Base-by-base conservation (phyloP, 2,113 vertebrate genomes). In the Mesembrinibis cayennensis region DNA sequence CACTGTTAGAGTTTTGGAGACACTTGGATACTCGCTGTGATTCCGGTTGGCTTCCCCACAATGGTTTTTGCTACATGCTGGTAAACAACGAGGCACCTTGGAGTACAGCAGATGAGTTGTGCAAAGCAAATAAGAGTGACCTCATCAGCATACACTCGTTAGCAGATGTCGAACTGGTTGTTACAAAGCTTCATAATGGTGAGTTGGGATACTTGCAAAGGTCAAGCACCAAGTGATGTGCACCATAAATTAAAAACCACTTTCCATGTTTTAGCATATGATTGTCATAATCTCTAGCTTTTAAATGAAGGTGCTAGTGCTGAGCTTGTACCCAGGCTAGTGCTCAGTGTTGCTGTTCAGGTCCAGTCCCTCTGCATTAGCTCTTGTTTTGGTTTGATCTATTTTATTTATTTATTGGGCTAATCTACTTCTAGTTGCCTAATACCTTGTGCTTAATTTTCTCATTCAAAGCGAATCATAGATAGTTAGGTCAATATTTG, bases 81-180 rank as follows among this genome's bases (percentile, higher is more conserved):
- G 32, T 97, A 40, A 98, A 97, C 65, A 95, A 59, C 13, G 78
- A 88, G 27, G 91, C 9, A 22, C 89, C 85, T 47, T 99, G 99
- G 93, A 65, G 40, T 9, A 66, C 53, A 0, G 99, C 99, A 26
- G 78, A 93, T 36, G 16, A 29, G 11, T 45, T 87, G 66, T 99
- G 99, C 95, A 91, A 92, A 73, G 44, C 17, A 42, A 95, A 95
- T 8, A 32, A 56, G 4, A 97, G 98, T 42, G 93, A 97, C 36
- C 98, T 99, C 62, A 98, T 99, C 95, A 99, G 99, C 96, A 79
- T 99, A 45, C 99, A 99, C 96, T 99, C 98, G 5, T 96, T 99
- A 83, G 99, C 99, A 70, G 99, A 98, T 87, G 98, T 99, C 7
- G 99, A 99, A 88, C 95, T 99, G 95, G 90, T 99, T 89, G 98